Conservation (phyloP, 2,797 vertebrate species). For the Pangasius krempfi region DNA sequence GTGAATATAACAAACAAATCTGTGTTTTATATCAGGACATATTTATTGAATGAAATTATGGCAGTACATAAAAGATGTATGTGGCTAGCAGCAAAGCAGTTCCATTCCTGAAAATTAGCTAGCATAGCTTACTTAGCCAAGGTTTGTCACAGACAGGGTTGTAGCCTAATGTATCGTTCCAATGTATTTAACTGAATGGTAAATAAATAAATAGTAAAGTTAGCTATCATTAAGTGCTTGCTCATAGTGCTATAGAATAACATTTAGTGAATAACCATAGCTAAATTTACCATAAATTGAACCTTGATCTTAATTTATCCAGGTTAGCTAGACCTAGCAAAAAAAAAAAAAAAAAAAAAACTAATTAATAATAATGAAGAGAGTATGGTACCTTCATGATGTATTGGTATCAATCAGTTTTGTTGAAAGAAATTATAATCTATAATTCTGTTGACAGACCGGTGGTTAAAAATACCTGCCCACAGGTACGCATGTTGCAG, state of each 20-base stretch:
- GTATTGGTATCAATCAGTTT: not conserved
- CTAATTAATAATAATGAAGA: not conserved
- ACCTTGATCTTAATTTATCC: not conserved
- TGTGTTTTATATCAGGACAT: not conserved
- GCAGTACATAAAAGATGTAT: not conserved
- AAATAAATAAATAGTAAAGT: not conserved
- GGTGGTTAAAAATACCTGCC: not conserved
- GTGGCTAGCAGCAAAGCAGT: not conserved
- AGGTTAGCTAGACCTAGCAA: not conserved
- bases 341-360: not conserved
- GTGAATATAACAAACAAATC: too few relatives aligned
- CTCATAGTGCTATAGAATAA: not conserved
- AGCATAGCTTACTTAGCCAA: not conserved
- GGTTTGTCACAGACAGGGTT: not conserved
- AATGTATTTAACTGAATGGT: too few relatives aligned
- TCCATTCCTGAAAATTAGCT: not conserved
- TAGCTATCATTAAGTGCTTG: not conserved
- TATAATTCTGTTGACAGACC: not conserved
- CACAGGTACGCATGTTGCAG: not conserved
- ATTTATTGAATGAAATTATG: not conserved
- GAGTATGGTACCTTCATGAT: not conserved
- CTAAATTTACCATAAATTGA: not conserved
- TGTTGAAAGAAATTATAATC: not conserved
- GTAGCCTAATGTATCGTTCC: not conserved
- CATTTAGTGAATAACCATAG: not conserved